Base-by-base conservation (phyloP, 1,140 invertebrate species). In the Drosophila hydei region DNA sequence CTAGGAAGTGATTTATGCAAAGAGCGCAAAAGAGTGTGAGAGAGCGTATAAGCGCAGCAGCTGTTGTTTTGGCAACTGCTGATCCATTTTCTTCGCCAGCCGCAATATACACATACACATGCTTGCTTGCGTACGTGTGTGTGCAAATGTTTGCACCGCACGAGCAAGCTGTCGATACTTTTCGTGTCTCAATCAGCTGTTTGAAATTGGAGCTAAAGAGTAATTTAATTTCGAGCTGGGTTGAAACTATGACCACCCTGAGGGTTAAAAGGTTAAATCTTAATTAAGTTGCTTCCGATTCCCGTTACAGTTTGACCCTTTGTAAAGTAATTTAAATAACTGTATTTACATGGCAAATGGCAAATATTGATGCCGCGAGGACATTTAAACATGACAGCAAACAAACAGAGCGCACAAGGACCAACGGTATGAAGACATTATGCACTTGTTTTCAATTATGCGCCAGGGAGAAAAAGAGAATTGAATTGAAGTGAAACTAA, bases 381-480 rank as follows among this genome's bases (percentile, higher is more conserved):
- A 87, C 81, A 81, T 77, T 87, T 77, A 45, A 81, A 69, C 73
- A 79, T 79, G 77, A 60, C 79, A 63, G 70, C 58, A 77, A 72
- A 79, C 72, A 79, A 50, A 64, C 62, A 62, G 58, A 77, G 45
- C 25, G 40, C 12, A 8, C 40, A 59, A 68, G 42, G 52, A 79
- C 61, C 25, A 27, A 40, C 42, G 62, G 60, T 60, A 87, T 87
- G 48, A 88, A 87, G 81, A 87, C 81, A 88, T 88, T 85, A 79
- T 87, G 75, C 71, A 88, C 83, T 87, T 81, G 77, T 76, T 87
- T 33, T 88, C 81, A 87, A 88, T 87, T 84, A 84, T 84, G 79
- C 67, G 72, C 72, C 36, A 50, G 58, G 40, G 14, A 47, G 18
- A 47, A 3, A 50, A 43, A 43, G 33, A 19, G 30, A 87, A 65